Evolutionary conservation across 2,113 vertebrate genomes (phyloP), one percentile per base, ranked within the genome.

Genomic region (Hippocampus mohnikei): DNA sequence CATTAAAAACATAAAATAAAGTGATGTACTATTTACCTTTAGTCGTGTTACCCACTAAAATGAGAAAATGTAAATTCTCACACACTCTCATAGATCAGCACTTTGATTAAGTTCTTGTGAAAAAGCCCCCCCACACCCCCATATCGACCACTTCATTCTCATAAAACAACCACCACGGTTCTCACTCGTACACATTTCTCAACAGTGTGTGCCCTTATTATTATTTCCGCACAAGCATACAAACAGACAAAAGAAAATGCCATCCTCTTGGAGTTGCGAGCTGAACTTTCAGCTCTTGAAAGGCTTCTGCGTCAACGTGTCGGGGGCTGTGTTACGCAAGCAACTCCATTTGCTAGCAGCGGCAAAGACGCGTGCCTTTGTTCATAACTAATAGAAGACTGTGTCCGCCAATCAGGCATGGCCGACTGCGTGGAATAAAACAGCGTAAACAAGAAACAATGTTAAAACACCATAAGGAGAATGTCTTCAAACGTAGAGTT

Each of bases 361-460:
- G 70, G 76, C 76, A 83, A 85, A 84, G 81, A 82, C 87, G 88
- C 87, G 84, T 87, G 88, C 84, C 77, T 85, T 71, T 59, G 77
- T 86, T 91, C 84, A 90, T 89, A 91, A 87, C 86, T 91, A 90
- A 90, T 86, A 84, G 85, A 90, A 79, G 84, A 84, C 82, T 85
- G 82, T 80, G 79, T 79, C 76, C 79, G 79, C 83, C 78, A 77
- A 87, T 88, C 89, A 89, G 75, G 87, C 89, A 86, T 88, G 87
- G 90, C 68, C 69, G 83, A 67, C 59, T 78, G 81, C 80, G 75
- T 83, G 78, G 74, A 71, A 84, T 83, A 81, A 84, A 84, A 71
- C 72, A 67, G 72, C 64, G 23, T 84, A 76, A 86, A 81, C 67
- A 70, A 5, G 60, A 70, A 69, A 66, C 79, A 64, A 80, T 55